These are phyloP conservation scores for Vipera ursinii DNA, from an alignment of 2,797 vertebrate genomes.

Conservation along the genomic window DNA sequence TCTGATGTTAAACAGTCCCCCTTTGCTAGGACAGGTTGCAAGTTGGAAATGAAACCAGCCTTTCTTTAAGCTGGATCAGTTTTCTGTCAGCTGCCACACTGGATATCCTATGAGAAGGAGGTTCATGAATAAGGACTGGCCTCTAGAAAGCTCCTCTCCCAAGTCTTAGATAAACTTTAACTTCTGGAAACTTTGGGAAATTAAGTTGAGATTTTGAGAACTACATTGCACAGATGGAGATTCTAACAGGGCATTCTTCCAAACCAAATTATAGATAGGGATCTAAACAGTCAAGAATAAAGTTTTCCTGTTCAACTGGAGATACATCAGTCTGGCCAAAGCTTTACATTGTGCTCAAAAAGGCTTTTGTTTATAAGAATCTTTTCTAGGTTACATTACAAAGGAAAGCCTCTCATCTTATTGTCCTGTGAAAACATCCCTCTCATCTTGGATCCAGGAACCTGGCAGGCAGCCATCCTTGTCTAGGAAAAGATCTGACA, in stretches of 20 bases:
- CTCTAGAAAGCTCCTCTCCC: not conserved
- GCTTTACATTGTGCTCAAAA: fast-evolving
- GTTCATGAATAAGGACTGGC: not conserved
- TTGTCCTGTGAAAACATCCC: constrained; percentile 62
- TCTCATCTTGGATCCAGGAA: constrained; percentile 59
- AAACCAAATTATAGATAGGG: not conserved
- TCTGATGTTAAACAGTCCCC: not conserved
- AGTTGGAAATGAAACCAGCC: not conserved
- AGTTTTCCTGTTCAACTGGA: not conserved
- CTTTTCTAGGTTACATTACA: constrained; percentile 18
- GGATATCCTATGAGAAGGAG: not conserved
- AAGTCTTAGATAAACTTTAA: not conserved
- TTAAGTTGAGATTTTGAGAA: not conserved
- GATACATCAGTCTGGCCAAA: not conserved
- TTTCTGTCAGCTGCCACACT: not conserved
- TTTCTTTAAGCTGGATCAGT: not conserved
- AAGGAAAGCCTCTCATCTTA: constrained; percentile 61
- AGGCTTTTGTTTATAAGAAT: not conserved
- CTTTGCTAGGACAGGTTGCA: not conserved
- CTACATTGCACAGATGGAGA: not conserved
- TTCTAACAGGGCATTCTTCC: not conserved
- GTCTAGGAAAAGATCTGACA: constrained; percentile 67
- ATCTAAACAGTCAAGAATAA: not conserved
- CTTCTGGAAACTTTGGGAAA: not conserved
- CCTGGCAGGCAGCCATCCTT: constrained; percentile 55